A percentile compares a stretch with the other conserved stretches of the same genome.
Conservation (phyloP, 92 coral and sea anemone species). For the Blastomussa wellsi region DNA sequence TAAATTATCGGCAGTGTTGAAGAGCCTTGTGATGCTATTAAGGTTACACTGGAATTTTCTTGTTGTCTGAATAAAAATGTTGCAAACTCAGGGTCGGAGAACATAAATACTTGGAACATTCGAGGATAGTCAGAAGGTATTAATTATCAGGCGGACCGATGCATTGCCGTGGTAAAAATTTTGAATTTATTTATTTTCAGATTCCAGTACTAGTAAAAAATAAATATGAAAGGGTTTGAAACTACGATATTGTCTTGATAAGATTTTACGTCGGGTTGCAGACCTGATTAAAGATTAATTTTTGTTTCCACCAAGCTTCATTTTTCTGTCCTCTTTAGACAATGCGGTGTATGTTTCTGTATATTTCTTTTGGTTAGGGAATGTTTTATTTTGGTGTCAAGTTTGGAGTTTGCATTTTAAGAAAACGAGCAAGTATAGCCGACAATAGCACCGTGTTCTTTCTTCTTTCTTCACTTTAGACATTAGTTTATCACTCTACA, state of each 20-base stretch:
- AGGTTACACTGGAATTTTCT: not conserved
- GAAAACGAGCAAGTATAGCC: not conserved
- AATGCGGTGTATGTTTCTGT: too few species aligned
- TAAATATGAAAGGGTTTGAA: too few species aligned
- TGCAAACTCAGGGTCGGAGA: not conserved
- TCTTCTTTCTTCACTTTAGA: not conserved
- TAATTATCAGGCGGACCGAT: too few species aligned
- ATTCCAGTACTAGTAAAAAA: too few species aligned
- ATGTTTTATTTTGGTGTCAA: not conserved
- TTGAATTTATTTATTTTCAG: too few species aligned
- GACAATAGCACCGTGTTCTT: not conserved
- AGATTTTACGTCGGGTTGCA: too few species aligned
- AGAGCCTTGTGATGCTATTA: not conserved
- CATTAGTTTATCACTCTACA: not conserved
- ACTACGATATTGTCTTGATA: too few species aligned
- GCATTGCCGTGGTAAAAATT: too few species aligned
- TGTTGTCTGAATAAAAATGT: not conserved
- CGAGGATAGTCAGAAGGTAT: too few species aligned
- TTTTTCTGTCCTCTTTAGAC: too few species aligned
- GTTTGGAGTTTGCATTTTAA: not conserved
- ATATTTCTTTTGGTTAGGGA: not conserved
- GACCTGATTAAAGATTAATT: too few species aligned
- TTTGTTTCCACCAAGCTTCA: too few species aligned
- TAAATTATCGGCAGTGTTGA: not conserved
- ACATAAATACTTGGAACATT: not conserved